phyloP scores from a whole-genome alignment of 2,888 invertebrate genomes.

The Atrina japonica region DNA sequence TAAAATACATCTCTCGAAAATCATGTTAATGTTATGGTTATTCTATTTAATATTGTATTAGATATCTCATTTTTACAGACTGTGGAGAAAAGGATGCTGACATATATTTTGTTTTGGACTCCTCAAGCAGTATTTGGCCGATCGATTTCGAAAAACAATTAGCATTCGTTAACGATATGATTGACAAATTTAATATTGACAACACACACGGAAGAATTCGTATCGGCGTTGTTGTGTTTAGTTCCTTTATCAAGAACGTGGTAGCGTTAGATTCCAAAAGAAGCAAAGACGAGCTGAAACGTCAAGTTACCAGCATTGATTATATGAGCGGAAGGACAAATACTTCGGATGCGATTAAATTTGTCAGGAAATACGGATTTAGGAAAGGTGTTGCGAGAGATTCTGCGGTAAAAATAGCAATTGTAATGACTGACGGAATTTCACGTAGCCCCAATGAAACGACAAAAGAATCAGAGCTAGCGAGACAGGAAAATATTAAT shows the following conservation, averaged over 20 bases:
- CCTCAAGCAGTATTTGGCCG: slow-evolving; percentile 67
- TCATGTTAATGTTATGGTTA: too few relatives aligned
- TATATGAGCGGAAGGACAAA: slow-evolving; percentile 61
- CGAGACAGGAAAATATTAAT: slow-evolving; percentile 67
- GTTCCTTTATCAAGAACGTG: slow-evolving; percentile 49
- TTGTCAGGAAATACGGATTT: slow-evolving; percentile 58
- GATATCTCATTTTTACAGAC: slow-evolving; percentile 41
- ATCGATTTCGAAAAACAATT: slow-evolving; percentile 67
- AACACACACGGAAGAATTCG: slow-evolving; percentile 56
- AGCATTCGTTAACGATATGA: slow-evolving; percentile 59
- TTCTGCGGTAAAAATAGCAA: slow-evolving; percentile 64
- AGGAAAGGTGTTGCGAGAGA: slow-evolving; percentile 42
- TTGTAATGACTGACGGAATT: slow-evolving; percentile 67
- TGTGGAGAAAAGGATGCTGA: slow-evolving; percentile 67
- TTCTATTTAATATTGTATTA: too few relatives aligned
- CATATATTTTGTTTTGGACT: slow-evolving; percentile 61
- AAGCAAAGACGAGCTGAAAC: slow-evolving; percentile 45
- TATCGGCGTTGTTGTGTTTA: slow-evolving; percentile 63
- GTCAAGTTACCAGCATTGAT: slow-evolving; percentile 43
- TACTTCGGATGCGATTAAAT: slow-evolving; percentile 59
- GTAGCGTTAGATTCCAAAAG: slow-evolving; percentile 51
- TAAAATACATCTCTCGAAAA: too few relatives aligned
- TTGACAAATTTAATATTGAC: slow-evolving; percentile 57
- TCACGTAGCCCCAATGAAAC: slow-evolving; percentile 59
- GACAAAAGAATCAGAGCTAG: slow-evolving; percentile 53